phyloP scores from a whole-genome alignment of 2,797 vertebrate species.

The Myripristis murdjan region DNA sequence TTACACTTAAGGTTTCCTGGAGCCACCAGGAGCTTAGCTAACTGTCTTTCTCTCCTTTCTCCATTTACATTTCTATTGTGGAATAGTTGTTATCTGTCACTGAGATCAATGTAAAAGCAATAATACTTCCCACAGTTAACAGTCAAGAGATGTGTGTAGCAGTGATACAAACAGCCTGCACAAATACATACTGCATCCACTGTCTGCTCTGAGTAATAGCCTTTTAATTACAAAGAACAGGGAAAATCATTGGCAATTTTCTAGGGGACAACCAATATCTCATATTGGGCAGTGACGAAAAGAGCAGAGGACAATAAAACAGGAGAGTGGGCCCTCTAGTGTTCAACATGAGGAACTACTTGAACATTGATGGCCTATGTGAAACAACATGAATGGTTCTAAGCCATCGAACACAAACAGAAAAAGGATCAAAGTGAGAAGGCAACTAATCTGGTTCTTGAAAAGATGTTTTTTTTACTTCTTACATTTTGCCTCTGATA shows the following conservation, averaged over 20 bases:
- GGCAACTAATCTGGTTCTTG: constrained; percentile 6
- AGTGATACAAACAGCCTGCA: constrained; percentile 42
- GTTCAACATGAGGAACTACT: constrained; percentile 27
- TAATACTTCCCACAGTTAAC: constrained; percentile 53
- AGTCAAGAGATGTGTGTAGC: constrained; percentile 34
- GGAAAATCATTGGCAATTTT: constrained; percentile 59
- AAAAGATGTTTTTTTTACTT: constrained; percentile 28
- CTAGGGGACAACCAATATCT: constrained; percentile 45
- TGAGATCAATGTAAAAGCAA: constrained; percentile 67
- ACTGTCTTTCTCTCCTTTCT: constrained; percentile 44
- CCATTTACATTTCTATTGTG: constrained; percentile 41
- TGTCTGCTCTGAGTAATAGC: constrained; percentile 54
- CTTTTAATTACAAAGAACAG: constrained; percentile 66
- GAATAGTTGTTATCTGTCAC: constrained; percentile 58
- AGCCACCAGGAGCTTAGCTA: constrained; percentile 33
- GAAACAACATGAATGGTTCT: constrained; percentile 31
- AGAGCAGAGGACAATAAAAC: neutral
- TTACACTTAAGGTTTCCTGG: constrained; percentile 1
- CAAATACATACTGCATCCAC: constrained; percentile 44
- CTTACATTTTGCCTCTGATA: constrained; percentile 23
- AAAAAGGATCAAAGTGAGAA: neutral
- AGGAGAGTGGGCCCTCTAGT: constrained; percentile 70
- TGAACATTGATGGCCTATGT: neutral
- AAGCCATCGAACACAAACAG: constrained; percentile 21
- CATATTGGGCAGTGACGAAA: constrained; percentile 12